phyloP scores from a whole-genome alignment of 2,113 vertebrate species.

The Rhinichthys klamathensis region DNA sequence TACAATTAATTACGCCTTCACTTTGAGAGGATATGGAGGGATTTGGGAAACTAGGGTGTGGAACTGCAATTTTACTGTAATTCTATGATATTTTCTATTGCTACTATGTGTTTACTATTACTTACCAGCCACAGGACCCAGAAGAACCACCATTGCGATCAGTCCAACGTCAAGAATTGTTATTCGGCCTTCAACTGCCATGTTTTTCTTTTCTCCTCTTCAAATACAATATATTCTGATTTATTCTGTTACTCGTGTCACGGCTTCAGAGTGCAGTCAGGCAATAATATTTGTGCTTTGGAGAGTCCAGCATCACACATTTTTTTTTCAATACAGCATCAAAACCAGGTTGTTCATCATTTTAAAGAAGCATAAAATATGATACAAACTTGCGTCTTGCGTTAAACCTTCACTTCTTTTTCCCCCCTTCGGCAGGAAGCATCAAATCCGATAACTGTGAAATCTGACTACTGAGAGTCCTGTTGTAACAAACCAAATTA shows the following conservation, averaged over 20 bases:
- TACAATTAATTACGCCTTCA: slow-evolving; percentile 14
- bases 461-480: background rate
- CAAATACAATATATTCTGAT: background rate
- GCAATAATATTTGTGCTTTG: background rate
- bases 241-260: background rate
- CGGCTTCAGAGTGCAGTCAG: background rate
- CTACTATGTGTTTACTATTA: background rate
- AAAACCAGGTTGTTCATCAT: slow-evolving; percentile 1
- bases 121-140: slow-evolving; percentile 59
- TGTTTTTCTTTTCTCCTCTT: slow-evolving; percentile 42
- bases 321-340: background rate
- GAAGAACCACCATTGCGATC: slow-evolving; percentile 56
- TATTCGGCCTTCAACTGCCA: slow-evolving; percentile 48
- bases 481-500: background rate
- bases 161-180: slow-evolving; percentile 53
- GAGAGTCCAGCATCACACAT: background rate
- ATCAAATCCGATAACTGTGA: background rate
- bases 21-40: background rate
- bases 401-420: background rate
- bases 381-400: background rate
- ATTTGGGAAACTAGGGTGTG: slow-evolving; percentile 20
- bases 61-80: background rate
- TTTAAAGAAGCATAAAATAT: background rate
- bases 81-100: background rate
- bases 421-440: background rate